These are phyloP conservation scores for Ageneiosus marmoratus DNA, from an alignment of 2,113 vertebrate genomes.

Conservation along the genomic window DNA sequence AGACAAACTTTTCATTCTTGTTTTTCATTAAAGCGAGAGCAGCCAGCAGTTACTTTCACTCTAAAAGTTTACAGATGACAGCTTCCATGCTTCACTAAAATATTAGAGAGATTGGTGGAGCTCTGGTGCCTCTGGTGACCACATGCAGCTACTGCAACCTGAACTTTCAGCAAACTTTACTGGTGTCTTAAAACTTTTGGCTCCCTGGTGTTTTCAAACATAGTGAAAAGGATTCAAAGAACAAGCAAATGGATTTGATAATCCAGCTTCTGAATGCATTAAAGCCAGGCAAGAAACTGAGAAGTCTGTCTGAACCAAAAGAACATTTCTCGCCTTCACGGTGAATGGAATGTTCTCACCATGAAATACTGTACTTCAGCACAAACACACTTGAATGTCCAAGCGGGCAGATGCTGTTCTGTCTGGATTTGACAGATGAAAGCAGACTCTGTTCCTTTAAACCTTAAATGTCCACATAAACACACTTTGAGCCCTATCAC, in stretches of 20 bases:
- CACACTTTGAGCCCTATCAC: conserved; percentile 53
- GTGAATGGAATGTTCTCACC: not conserved
- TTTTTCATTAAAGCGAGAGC: conserved; percentile 33
- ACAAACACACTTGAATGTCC: conserved; percentile 1
- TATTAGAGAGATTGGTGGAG: conserved; percentile 33
- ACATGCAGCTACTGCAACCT: not conserved
- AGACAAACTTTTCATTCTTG: conserved; percentile 33
- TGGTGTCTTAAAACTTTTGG: not conserved
- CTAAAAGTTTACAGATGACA: conserved; percentile 29
- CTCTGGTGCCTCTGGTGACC: conserved; percentile 23
- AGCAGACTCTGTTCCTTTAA: conserved; percentile 69
- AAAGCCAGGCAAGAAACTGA: not conserved
- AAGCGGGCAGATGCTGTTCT: conserved; percentile 49
- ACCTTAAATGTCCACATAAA: conserved; percentile 72
- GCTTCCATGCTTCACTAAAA: conserved; percentile 10
- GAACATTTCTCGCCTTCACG: not conserved
- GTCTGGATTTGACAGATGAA: conserved; percentile 60
- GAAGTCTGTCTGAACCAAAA: not conserved
- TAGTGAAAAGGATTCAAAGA: too few species aligned
- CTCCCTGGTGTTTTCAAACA: not conserved
- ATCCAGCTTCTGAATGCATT: not conserved
- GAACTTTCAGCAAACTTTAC: conserved; percentile 24
- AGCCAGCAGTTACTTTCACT: conserved; percentile 26
- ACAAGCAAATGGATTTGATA: not conserved
- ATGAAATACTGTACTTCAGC: not conserved